Evolutionary conservation across 2,888 invertebrate genomes (phyloP), one percentile per base, ranked within the genome.

Genomic region (Linhomoeus sp.): DNA sequence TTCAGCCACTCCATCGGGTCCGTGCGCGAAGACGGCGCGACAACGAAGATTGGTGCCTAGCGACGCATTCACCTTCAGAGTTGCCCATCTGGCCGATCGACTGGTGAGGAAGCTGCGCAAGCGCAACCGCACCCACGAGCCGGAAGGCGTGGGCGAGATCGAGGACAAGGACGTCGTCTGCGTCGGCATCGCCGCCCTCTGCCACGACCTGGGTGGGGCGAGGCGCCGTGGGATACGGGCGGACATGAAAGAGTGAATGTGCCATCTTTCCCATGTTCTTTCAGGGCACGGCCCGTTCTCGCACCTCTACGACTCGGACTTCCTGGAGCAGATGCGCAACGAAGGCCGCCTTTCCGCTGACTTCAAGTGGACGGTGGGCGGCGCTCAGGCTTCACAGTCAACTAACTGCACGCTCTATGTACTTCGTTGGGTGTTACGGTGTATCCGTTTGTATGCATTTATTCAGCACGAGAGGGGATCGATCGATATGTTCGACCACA

Each of bases 231-330:
- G n/a, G n/a, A n/a, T n/a, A n/a, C n/a, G n/a, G n/a, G n/a, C n/a
- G n/a, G n/a, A n/a, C n/a, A n/a, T n/a, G n/a, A n/a, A n/a, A n/a
- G n/a, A n/a, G n/a, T n/a, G n/a, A n/a, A n/a, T n/a, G n/a, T n/a
- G n/a, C n/a, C n/a, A n/a, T n/a, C 19, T 3, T 40, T 19, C 78
- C 1, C 72, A 76, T 47, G 77, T 77, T 63, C 77, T 78, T 58
- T 56, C 77, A 65, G 68, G 69, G 0, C 78, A 79, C 61, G 78
- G 77, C 0, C 77, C 78, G 3, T 76, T 74, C 61, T 76, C 76
- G 1, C 78, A 79, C 61, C 54, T 70, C 12, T 79, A 76, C 73
- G 78, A 78, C 56, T 52, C n/a, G n/a, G n/a, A n/a, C n/a, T n/a
- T n/a, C n/a, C n/a, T n/a, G n/a, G n/a, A n/a, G n/a, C n/a, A n/a